A percentile compares a stretch with the other conserved stretches of the same genome.
phyloP scores from a whole-genome alignment of 2,888 invertebrate genomes.

The Heliconius aoede region DNA sequence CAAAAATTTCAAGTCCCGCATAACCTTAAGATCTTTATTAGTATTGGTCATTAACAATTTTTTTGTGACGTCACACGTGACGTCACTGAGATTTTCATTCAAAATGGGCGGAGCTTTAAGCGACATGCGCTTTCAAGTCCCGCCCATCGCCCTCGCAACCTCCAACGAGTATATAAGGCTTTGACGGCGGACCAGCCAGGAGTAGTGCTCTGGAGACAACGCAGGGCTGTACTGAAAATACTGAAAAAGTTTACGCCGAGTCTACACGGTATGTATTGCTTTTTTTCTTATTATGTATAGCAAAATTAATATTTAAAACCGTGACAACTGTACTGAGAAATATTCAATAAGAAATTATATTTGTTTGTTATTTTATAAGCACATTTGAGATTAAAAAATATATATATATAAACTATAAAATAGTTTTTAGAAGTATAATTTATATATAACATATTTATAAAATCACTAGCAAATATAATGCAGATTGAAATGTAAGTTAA shows the following conservation, averaged over 20 bases:
- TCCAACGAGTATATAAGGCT: conserved; percentile 67
- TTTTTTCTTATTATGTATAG: not conserved
- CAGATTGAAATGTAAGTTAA: too few species aligned
- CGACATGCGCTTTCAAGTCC: conserved; percentile 61
- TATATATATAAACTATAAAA: too few species aligned
- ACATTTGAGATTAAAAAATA: too few species aligned
- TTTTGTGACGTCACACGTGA: conserved; percentile 59
- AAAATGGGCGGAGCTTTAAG: conserved; percentile 69
- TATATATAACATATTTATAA: too few species aligned
- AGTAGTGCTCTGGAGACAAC: conserved; percentile 52
- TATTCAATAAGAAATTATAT: too few species aligned
- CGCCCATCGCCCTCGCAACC: conserved; percentile 63
- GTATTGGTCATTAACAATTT: conserved; percentile 43
- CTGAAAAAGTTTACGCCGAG: conserved; percentile 71
- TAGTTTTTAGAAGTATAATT: too few species aligned
- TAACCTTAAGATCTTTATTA: conserved; percentile 25
- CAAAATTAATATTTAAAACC: not conserved
- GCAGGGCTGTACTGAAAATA: conserved; percentile 54
- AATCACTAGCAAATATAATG: too few species aligned
- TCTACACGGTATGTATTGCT: conserved; percentile 66
- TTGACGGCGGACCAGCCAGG: conserved; percentile 46
- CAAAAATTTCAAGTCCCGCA: not conserved
- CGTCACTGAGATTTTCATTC: conserved; percentile 57
- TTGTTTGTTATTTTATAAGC: too few species aligned
- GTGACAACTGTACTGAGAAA: not conserved